These are phyloP conservation scores for Harpalus rufipes DNA, from an alignment of 2,888 invertebrate species.

Conservation along the genomic window DNA sequence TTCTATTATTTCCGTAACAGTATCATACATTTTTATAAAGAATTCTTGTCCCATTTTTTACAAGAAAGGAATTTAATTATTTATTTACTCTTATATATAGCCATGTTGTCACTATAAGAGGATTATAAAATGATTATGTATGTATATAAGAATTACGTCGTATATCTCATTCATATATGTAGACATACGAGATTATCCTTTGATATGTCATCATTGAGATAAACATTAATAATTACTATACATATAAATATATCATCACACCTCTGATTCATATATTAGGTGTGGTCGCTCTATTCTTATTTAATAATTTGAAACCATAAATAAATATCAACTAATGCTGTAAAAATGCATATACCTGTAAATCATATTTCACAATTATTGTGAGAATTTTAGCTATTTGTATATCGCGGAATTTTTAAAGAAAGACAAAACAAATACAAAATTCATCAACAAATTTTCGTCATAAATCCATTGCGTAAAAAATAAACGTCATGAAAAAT, in stretches of 20 bases:
- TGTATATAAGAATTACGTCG: background rate
- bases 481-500: background rate
- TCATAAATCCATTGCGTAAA: background rate
- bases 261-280: background rate
- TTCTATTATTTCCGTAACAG: no score
- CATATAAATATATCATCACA: background rate
- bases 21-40: no score
- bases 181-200: background rate
- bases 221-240: background rate
- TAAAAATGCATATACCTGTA: background rate
- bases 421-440: background rate
- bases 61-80: background rate
- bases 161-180: background rate
- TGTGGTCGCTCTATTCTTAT: no score
- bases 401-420: background rate
- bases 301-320: no score
- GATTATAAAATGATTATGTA: conserved; percentile 1
- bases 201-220: background rate
- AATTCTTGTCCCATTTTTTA: no score
- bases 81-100: background rate
- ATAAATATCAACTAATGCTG: background rate
- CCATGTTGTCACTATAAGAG: background rate
- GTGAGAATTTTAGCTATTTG: background rate
- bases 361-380: background rate
- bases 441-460: background rate